These are phyloP conservation scores for Aricia agestis DNA, from an alignment of 1,140 invertebrate genomes.

Conservation along the genomic window DNA sequence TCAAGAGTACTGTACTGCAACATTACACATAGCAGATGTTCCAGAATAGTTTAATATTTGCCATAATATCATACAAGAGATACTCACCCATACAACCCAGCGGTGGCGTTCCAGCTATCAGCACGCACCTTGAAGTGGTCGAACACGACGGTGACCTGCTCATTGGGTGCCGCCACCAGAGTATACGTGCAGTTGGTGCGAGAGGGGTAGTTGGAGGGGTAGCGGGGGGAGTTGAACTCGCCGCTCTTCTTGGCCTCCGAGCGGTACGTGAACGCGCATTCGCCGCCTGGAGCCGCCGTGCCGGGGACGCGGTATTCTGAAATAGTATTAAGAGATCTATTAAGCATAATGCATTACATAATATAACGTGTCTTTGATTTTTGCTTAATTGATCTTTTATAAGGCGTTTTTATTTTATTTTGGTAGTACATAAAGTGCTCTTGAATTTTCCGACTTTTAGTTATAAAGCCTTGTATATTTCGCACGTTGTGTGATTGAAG, in stretches of 20 bases:
- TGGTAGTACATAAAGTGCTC: no score
- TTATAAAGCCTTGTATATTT: no score
- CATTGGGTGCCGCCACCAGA: conserved; percentile 89
- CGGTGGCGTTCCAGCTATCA: conserved; percentile 76
- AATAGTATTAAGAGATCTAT: not conserved
- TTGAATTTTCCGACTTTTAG: no score
- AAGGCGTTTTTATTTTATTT: no score
- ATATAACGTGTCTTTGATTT: no score
- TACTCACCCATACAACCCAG: conserved; percentile 79
- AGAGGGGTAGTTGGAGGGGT: conserved; percentile 96
- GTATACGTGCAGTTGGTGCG: conserved; percentile 95
- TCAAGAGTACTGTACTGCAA: no score
- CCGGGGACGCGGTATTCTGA: conserved; percentile 95
- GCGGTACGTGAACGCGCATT: conserved; percentile 93
- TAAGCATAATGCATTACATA: no score
- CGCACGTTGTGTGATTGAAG: no score
- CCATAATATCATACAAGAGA: not conserved
- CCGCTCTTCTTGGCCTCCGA: conserved; percentile 90
- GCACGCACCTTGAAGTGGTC: conserved; percentile 92
- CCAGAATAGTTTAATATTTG: no score
- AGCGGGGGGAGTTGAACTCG: conserved; percentile 95
- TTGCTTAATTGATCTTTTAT: no score
- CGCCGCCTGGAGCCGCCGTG: conserved; percentile 91
- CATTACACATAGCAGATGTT: no score
- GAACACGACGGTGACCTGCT: conserved; percentile 94